Conservation (phyloP, 2,797 vertebrate genomes). For the Acanthiza pusilla region DNA sequence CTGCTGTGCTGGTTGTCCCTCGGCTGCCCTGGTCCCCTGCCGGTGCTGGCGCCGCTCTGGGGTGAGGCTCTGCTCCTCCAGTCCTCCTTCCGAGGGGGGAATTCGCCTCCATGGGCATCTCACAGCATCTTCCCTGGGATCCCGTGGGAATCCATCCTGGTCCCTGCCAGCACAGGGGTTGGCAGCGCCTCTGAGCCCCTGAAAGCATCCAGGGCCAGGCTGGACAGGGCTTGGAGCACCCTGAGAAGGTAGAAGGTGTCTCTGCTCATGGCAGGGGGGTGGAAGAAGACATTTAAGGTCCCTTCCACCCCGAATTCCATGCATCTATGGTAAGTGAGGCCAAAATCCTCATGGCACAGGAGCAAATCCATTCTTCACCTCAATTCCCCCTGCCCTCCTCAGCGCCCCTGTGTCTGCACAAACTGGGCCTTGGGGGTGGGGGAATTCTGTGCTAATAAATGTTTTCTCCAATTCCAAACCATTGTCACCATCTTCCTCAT, state of each 20-base stretch:
- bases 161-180: fast-evolving
- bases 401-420: not conserved
- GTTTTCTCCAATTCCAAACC: not conserved
- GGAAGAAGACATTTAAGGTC: not conserved
- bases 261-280: not conserved
- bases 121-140: not conserved
- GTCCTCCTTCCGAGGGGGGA: not conserved
- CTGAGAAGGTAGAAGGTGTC: not conserved
- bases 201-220: not conserved
- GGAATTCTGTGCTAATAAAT: not conserved
- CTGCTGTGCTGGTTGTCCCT: not conserved
- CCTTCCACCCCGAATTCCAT: not conserved
- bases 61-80: not conserved
- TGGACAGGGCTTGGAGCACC: not conserved
- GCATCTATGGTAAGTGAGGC: not conserved
- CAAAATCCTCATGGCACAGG: not conserved
- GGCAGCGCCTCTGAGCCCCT: not conserved
- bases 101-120: not conserved
- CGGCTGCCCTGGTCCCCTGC: fast-evolving
- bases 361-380: not conserved
- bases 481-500: fast-evolving
- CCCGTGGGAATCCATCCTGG: fast-evolving
- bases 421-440: fast-evolving
- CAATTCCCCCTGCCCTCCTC: not conserved
- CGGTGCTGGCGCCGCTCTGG: fast-evolving